phyloP scores from a whole-genome alignment of 1,140 invertebrate species.

The Solenopsis fugax region DNA sequence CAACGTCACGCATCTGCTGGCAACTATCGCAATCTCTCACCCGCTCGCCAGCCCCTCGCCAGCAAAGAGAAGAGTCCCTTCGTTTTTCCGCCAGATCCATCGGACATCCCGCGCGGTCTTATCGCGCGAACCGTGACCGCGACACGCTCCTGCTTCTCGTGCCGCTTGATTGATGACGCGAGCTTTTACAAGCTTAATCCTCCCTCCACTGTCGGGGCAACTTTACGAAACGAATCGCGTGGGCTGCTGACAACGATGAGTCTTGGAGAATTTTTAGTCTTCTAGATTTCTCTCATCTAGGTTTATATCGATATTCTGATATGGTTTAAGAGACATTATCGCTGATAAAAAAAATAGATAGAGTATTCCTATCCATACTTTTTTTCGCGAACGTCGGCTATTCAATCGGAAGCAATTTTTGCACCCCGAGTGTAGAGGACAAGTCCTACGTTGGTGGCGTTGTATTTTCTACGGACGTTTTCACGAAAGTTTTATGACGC shows the following conservation, averaged over 20 bases:
- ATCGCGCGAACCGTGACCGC: slow-evolving; percentile 20
- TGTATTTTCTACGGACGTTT: slow-evolving; percentile 51
- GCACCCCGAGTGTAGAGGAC: background rate
- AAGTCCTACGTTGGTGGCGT: slow-evolving; percentile 1
- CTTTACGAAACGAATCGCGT: background rate
- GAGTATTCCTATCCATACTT: background rate
- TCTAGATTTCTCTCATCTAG: background rate
- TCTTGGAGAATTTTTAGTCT: background rate
- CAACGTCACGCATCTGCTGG: slow-evolving; percentile 42
- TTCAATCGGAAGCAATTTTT: background rate
- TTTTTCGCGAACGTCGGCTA: background rate
- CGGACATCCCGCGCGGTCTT: background rate
- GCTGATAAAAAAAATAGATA: background rate
- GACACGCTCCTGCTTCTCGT: background rate
- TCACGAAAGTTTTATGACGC: slow-evolving; percentile 58
- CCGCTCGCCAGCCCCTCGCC: background rate
- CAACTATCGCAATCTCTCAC: slow-evolving; percentile 49
- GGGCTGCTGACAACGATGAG: background rate
- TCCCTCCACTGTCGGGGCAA: background rate
- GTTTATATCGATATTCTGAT: no score
- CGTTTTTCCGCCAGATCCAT: slow-evolving; percentile 47
- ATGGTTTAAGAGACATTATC: background rate
- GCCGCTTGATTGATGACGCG: slow-evolving; percentile 45
- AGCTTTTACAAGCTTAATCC: slow-evolving; percentile 43
- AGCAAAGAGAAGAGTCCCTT: background rate